Conservation (phyloP, 2,797 vertebrate genomes). For the Oreonectes daqikongensis region DNA sequence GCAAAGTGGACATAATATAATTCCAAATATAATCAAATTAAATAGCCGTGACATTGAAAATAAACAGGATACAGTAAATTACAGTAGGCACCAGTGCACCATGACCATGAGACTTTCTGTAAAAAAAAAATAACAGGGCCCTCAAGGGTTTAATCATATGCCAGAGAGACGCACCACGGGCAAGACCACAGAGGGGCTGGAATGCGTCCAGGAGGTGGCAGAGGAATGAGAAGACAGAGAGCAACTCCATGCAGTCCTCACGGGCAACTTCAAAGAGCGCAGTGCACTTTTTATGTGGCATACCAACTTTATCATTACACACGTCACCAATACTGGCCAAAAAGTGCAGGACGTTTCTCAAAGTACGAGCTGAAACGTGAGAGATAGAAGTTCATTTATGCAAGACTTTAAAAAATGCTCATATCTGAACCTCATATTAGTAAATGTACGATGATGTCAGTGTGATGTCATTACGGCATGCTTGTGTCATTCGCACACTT, state of each 20-base stretch:
- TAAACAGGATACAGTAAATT: constrained; percentile 24
- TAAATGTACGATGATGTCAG: neutral
- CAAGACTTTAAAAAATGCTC: neutral
- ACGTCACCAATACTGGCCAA: constrained; percentile 72
- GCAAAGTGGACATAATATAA: neutral
- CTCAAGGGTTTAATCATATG: constrained; percentile 43
- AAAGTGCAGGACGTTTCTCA: constrained; percentile 83
- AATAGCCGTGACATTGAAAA: constrained; percentile 1
- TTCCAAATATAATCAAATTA: constrained; percentile 16
- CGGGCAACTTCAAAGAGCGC: constrained; percentile 71
- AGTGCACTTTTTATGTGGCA: constrained; percentile 78
- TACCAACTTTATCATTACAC: constrained; percentile 83
- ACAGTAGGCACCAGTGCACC: constrained; percentile 14
- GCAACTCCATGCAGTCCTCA: constrained; percentile 68
- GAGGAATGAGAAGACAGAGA: constrained; percentile 75
- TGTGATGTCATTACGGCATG: neutral
- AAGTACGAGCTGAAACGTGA: constrained; percentile 71
- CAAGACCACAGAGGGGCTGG: constrained; percentile 77
- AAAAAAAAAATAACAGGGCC: constrained; percentile 44
- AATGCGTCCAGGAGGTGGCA: constrained; percentile 78
- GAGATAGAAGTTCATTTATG: neutral
- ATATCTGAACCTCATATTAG: neutral
- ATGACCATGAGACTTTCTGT: constrained; percentile 38
- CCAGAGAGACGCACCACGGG: constrained; percentile 65
- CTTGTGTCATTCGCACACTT: constrained; percentile 54